These are phyloP conservation scores for Luehdorfia chinensis DNA, from an alignment of 1,140 invertebrate genomes.

Conservation along the genomic window DNA sequence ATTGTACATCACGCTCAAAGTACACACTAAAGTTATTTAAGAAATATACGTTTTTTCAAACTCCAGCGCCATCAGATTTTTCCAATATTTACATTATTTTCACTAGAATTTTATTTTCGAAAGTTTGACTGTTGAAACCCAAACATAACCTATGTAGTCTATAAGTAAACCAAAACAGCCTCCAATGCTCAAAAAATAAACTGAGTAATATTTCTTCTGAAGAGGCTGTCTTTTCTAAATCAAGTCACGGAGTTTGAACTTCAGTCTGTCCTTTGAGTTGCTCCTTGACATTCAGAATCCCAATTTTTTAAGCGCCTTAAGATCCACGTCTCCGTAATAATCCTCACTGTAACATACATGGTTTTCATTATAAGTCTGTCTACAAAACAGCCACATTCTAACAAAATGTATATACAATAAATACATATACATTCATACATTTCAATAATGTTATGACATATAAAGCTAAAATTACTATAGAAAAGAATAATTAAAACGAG, in stretches of 20 bases:
- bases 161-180: no score
- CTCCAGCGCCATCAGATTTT: no score
- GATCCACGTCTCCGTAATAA: conserved; percentile 90
- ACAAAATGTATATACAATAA: neutral
- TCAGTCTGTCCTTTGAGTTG: conserved; percentile 67
- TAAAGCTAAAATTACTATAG: neutral
- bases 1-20: neutral
- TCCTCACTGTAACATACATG: conserved; percentile 83
- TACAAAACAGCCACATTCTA: neutral
- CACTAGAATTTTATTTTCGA: no score
- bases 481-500: neutral
- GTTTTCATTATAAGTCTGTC: conserved; percentile 1
- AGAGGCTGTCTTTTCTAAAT: conserved; percentile 45
- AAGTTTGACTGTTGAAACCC: no score
- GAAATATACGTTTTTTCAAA: no score
- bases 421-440: no score
- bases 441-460: neutral
- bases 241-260: conserved; percentile 62
- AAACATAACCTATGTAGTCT: no score
- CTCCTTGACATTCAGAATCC: conserved; percentile 80
- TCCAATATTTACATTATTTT: no score
- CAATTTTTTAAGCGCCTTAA: conserved; percentile 87
- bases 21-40: no score
- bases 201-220: conserved; percentile 26
- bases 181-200: conserved; percentile 8